These are phyloP conservation scores for cattle (Bos taurus) DNA, from an alignment of 2,113 vertebrate genomes.

Conservation along the genomic window ARS-UCD2.0 NC_037330.1:58609501-58610000, in stretches of 20 bases:
- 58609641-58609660: background rate
- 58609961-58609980: background rate
- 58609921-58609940: background rate
- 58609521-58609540: background rate
- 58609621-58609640: background rate
- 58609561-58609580: background rate
- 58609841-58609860: background rate
- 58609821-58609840: background rate
- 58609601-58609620: background rate
- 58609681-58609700: background rate
- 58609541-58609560: background rate
- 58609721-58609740: background rate
- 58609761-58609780: background rate
- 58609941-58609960: background rate
- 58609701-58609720: background rate
- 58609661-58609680: background rate
- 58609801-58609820: background rate
- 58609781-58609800: background rate
- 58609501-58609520: background rate
- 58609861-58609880: background rate
- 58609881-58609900: background rate
- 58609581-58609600: background rate
- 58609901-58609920: background rate
- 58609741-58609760: background rate
- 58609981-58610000: background rate